A percentile compares a stretch with the other conserved stretches of the same genome.
These are phyloP conservation scores for Chirona hameri DNA, from an alignment of 2,888 invertebrate species.

Conservation along the genomic window DNA sequence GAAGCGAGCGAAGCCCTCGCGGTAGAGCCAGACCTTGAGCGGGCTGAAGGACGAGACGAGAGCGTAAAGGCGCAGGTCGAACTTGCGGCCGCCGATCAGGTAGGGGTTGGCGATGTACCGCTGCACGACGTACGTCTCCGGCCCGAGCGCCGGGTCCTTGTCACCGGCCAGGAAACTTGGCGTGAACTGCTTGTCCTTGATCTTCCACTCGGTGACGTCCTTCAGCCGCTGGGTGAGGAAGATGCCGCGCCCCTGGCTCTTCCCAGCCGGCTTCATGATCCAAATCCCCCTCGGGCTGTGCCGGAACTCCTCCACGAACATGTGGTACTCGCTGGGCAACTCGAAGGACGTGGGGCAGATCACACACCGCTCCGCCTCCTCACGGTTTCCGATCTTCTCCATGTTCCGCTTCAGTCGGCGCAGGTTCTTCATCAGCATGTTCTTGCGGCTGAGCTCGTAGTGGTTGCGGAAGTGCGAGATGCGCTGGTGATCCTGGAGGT, in stretches of 20 bases:
- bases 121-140: constrained; percentile 53
- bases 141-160: neutral
- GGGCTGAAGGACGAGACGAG: constrained; percentile 56
- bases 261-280: constrained; percentile 62
- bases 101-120: constrained; percentile 59
- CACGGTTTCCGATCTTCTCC: constrained; percentile 47
- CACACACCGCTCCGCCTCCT: constrained; percentile 53
- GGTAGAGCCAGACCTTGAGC: constrained; percentile 55
- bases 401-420: constrained; percentile 50
- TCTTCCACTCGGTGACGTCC: constrained; percentile 54
- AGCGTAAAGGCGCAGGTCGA: constrained; percentile 60
- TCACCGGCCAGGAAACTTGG: neutral
- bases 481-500: constrained; percentile 52
- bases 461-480: constrained; percentile 61
- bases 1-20: constrained; percentile 61
- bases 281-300: constrained; percentile 56
- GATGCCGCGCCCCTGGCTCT: constrained; percentile 60
- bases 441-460: constrained; percentile 59
- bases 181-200: constrained; percentile 8
- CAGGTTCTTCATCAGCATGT: constrained; percentile 56
- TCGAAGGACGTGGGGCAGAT: constrained; percentile 59
- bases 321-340: constrained; percentile 58
- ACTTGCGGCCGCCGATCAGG: constrained; percentile 58
- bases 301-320: constrained; percentile 59
- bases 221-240: constrained; percentile 57